These are phyloP conservation scores for Blastobasis lacticolella DNA, from an alignment of 2,888 invertebrate genomes.

Conservation along the genomic window DNA sequence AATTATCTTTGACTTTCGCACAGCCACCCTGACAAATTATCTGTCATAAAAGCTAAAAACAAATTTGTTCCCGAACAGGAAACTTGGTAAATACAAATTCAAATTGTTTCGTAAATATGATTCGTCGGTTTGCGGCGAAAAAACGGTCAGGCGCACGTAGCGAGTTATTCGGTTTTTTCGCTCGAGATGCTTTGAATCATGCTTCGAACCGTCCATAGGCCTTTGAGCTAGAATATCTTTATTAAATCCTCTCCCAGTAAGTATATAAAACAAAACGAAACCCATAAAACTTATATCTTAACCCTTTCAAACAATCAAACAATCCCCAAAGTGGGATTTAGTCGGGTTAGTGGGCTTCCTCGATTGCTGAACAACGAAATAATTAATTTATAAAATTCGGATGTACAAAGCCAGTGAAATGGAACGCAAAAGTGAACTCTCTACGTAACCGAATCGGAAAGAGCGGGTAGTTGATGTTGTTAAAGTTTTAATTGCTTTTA, in stretches of 20 bases:
- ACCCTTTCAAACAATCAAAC: too few relatives aligned
- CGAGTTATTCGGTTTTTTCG: too few relatives aligned
- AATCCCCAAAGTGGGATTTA: too few relatives aligned
- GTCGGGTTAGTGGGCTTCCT: not conserved
- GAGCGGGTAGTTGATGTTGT: constrained; percentile 50
- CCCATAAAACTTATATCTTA: too few relatives aligned
- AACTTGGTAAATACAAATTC: constrained; percentile 54
- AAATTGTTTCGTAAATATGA: constrained; percentile 37
- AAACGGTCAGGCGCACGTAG: too few relatives aligned
- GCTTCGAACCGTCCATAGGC: too few relatives aligned
- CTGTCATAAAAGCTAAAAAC: constrained; percentile 69
- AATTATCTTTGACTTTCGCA: constrained; percentile 70
- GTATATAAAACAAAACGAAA: too few relatives aligned
- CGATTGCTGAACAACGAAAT: not conserved
- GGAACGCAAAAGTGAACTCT: constrained; percentile 36
- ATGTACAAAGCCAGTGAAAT: constrained; percentile 24
- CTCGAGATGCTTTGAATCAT: too few relatives aligned
- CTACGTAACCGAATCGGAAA: constrained; percentile 37
- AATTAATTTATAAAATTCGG: constrained; percentile 6
- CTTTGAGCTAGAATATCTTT: too few relatives aligned
- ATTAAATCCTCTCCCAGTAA: too few relatives aligned
- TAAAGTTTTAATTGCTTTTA: constrained; percentile 70
- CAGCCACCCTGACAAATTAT: constrained; percentile 68
- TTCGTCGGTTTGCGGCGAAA: constrained; percentile 7
- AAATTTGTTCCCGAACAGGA: constrained; percentile 62